These are phyloP conservation scores for Mormyrus lacerda DNA, from an alignment of 2,113 vertebrate species.

Conservation along the genomic window DNA sequence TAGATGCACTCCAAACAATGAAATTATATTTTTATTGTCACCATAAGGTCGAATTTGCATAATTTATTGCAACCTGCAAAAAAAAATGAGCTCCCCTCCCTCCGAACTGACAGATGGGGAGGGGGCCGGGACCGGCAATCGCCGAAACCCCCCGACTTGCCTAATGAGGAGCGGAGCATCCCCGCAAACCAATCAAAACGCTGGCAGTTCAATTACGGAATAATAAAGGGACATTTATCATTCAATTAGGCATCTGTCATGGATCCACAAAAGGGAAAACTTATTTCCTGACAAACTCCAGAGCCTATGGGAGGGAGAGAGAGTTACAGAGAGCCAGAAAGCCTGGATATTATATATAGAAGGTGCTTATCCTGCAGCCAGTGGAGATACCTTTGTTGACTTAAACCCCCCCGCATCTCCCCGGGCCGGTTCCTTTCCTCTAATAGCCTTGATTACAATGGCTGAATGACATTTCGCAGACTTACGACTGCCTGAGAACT, in stretches of 20 bases:
- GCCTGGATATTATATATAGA: conserved; percentile 2
- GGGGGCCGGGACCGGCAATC: conserved; percentile 72
- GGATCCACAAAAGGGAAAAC: conserved; percentile 78
- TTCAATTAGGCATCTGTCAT: conserved; percentile 99
- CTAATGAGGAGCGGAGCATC: conserved; percentile 67
- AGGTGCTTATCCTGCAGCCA: not conserved
- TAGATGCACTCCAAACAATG: conserved; percentile 56
- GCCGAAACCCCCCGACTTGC: conserved; percentile 54
- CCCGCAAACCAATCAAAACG: conserved; percentile 76
- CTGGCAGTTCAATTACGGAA: conserved; percentile 87
- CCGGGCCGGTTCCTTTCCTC: not conserved
- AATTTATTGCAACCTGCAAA: conserved; percentile 76
- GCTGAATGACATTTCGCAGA: not conserved
- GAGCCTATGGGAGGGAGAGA: conserved; percentile 40
- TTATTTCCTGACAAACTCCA: conserved; percentile 64
- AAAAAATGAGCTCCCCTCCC: not conserved
- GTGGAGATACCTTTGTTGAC: not conserved
- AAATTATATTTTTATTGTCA: conserved; percentile 59
- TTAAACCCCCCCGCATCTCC: not conserved
- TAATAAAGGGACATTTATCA: conserved; percentile 99
- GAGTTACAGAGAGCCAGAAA: conserved; percentile 21
- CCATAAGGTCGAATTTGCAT: conserved; percentile 69
- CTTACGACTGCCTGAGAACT: not conserved
- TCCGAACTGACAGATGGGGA: conserved; percentile 87
- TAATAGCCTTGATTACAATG: not conserved